These are phyloP conservation scores for Xenus cinereus DNA, from an alignment of 2,113 vertebrate species.

Conservation along the genomic window DNA sequence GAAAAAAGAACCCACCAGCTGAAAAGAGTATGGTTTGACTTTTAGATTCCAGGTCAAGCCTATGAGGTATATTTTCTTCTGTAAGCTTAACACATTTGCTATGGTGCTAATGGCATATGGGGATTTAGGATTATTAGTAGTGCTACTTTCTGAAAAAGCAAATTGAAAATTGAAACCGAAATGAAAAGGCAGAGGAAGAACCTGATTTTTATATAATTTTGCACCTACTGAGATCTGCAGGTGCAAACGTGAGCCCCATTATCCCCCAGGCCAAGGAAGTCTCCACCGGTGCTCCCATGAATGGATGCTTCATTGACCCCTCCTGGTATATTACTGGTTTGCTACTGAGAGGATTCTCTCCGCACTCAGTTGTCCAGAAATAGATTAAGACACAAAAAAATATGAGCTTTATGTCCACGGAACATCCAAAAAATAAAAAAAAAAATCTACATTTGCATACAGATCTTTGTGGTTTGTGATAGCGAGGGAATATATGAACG, in stretches of 20 bases:
- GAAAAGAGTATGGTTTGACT: not conserved
- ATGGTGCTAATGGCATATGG: not conserved
- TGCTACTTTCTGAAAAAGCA: not conserved
- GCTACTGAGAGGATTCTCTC: not conserved
- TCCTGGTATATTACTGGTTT: not conserved
- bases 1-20: not conserved
- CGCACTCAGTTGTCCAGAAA: not conserved
- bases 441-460: not conserved
- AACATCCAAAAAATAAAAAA: not conserved
- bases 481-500: not conserved
- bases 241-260: not conserved
- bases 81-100: not conserved
- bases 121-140: not conserved
- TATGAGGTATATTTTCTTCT: not conserved
- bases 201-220: not conserved
- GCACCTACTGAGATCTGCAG: not conserved
- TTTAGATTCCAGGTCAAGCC: not conserved
- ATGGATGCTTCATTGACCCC: not conserved
- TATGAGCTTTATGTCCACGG: not conserved
- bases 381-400: not conserved
- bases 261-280: not conserved
- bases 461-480: not conserved
- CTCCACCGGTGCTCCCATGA: not conserved
- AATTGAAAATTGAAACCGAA: not conserved
- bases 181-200: not conserved